Evolutionary conservation across 2,797 vertebrate genomes (phyloP).

Genomic region (Mycteria americana): DNA sequence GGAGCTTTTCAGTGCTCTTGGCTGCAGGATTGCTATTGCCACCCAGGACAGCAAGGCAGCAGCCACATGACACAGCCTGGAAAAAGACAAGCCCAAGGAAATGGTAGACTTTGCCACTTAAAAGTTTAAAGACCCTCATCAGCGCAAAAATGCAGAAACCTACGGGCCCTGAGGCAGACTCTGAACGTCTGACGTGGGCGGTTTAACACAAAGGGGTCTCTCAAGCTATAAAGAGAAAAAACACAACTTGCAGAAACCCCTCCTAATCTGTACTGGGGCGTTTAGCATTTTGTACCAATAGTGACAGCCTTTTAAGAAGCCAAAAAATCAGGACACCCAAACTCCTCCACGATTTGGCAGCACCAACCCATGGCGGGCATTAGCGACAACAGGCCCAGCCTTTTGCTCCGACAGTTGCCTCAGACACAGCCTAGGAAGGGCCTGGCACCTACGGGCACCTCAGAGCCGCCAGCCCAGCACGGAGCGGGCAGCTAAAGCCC

Average conservation of each 20-base stretch:
- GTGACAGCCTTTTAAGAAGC: not conserved
- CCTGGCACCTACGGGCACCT: no score
- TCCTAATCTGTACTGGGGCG: not conserved
- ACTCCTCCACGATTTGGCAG: not conserved
- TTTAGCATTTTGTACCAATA: not conserved
- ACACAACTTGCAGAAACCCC: not conserved
- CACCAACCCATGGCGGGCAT: rapidly evolving
- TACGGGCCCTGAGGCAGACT: not conserved
- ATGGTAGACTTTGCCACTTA: not conserved
- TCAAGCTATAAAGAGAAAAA: not conserved
- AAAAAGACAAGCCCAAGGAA: not conserved
- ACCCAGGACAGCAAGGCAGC: slow-evolving; percentile 83
- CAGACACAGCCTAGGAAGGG: not conserved
- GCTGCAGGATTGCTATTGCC: slow-evolving; percentile 79
- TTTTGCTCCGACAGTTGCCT: not conserved
- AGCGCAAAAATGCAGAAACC: not conserved
- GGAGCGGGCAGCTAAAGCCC: no score
- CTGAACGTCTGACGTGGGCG: rapidly evolving
- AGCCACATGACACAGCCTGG: slow-evolving; percentile 84
- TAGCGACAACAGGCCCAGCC: not conserved
- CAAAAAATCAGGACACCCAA: not conserved
- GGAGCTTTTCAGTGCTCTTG: slow-evolving; percentile 80
- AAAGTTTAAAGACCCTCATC: not conserved
- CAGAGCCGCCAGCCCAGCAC: not conserved
- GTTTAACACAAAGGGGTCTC: not conserved